Evolutionary conservation across 2,888 invertebrate species (phyloP).

Genomic region (Synergus itoensis): DNA sequence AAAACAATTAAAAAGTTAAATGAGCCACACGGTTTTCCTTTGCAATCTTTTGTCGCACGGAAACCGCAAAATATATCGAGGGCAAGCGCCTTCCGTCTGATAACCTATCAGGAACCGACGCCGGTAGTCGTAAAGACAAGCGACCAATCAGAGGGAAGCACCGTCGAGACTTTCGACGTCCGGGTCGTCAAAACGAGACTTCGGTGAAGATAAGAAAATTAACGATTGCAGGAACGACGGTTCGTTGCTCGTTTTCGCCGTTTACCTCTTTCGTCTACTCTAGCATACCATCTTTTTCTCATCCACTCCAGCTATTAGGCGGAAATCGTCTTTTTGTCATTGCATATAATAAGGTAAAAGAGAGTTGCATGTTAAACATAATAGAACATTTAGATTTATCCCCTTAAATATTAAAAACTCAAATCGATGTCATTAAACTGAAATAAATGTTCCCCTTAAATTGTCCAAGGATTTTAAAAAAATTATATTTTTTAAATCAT

Average conservation of each 20-base stretch:
- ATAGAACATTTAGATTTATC: too few relatives aligned
- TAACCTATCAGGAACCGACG: constrained; percentile 6
- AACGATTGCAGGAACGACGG: constrained; percentile 13
- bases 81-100: constrained; percentile 9
- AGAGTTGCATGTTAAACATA: too few relatives aligned
- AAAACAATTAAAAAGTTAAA: constrained; percentile 1
- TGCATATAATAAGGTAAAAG: too few relatives aligned
- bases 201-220: constrained; percentile 35
- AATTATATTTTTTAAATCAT: too few relatives aligned
- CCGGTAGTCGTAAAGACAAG: constrained; percentile 26
- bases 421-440: too few relatives aligned
- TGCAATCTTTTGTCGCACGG: constrained; percentile 11
- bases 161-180: constrained; percentile 19
- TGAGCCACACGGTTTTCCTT: background rate
- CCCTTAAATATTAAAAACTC: too few relatives aligned
- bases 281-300: background rate
- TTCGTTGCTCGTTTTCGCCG: background rate
- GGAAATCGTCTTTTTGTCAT: background rate
- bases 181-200: constrained; percentile 17
- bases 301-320: background rate
- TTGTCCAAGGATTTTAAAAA: too few relatives aligned
- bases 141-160: background rate
- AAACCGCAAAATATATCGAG: constrained; percentile 27
- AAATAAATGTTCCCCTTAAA: too few relatives aligned
- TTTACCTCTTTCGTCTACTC: constrained; percentile 14